Conservation (phyloP, 2,113 vertebrate genomes). For the Gopherus flavomarginatus region DNA sequence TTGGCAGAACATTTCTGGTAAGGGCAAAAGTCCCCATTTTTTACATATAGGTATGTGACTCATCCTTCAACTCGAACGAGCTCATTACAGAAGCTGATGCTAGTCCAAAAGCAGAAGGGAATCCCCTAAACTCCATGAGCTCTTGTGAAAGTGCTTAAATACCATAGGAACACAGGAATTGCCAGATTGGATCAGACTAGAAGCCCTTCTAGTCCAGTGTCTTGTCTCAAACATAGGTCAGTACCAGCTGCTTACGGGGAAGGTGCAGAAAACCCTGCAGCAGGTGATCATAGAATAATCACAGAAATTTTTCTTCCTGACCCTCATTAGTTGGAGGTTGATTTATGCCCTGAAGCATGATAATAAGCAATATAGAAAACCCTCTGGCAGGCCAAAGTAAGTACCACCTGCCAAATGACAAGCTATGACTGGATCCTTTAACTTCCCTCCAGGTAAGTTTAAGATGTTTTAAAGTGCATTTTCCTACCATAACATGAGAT, state of each 20-base stretch:
- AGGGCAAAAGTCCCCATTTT: not conserved
- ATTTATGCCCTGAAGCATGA: constrained; percentile 32
- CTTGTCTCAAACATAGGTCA: not conserved
- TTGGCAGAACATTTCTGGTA: not conserved
- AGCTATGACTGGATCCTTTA: not conserved
- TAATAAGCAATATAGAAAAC: not conserved
- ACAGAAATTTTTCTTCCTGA: constrained; percentile 47
- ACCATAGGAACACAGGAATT: not conserved
- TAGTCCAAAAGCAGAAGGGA: not conserved
- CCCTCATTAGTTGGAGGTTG: constrained; percentile 42
- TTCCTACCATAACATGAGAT: not conserved
- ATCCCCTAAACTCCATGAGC: not conserved
- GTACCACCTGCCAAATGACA: constrained; percentile 23
- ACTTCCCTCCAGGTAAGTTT: constrained; percentile 16
- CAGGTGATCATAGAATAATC: constrained; percentile 28
- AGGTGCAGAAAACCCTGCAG: not conserved
- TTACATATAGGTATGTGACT: not conserved
- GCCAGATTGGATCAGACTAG: accelerated
- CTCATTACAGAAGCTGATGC: not conserved
- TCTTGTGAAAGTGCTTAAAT: not conserved
- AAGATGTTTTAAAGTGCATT: constrained; percentile 39
- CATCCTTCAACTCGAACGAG: not conserved
- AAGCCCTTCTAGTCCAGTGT: accelerated
- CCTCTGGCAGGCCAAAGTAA: not conserved
- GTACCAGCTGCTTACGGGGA: not conserved